phyloP scores from a whole-genome alignment of 1,140 invertebrate species.

The Lepidurus apus region DNA sequence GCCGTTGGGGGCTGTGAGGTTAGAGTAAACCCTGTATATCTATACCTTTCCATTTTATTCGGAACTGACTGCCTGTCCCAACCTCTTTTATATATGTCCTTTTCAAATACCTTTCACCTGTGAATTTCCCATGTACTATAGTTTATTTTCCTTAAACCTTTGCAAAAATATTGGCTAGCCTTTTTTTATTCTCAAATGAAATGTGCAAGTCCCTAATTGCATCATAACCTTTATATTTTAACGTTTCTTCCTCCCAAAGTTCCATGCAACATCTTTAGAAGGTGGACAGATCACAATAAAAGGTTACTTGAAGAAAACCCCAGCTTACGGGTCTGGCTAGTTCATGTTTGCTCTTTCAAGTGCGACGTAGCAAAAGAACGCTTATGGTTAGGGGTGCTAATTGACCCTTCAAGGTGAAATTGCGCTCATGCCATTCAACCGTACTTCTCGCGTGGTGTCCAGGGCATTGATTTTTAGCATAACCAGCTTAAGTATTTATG shows the following conservation, averaged over 20 bases:
- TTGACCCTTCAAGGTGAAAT: conserved; percentile 21
- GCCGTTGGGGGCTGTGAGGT: too few species aligned
- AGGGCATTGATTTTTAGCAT: too few species aligned
- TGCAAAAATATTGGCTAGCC: too few species aligned
- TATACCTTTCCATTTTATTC: conserved; percentile 19
- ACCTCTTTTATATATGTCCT: not conserved
- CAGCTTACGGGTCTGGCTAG: not conserved
- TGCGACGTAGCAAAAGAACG: not conserved
- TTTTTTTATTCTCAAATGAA: too few species aligned
- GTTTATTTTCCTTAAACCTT: too few species aligned
- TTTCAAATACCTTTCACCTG: conserved; percentile 12
- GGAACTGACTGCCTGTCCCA: not conserved
- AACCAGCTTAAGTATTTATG: too few species aligned
- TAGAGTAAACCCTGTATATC: not conserved
- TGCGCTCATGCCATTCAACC: conserved; percentile 18
- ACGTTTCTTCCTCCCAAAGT: too few species aligned
- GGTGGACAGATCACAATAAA: too few species aligned
- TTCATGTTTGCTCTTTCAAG: not conserved
- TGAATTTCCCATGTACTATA: not conserved
- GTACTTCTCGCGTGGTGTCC: not conserved
- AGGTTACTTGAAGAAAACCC: not conserved
- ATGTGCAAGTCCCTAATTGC: too few species aligned
- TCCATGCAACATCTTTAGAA: too few species aligned
- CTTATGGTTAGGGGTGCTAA: not conserved
- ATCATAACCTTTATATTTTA: too few species aligned